These are phyloP conservation scores for Pempheris klunzingeri DNA, from an alignment of 2,797 vertebrate genomes.

Conservation along the genomic window DNA sequence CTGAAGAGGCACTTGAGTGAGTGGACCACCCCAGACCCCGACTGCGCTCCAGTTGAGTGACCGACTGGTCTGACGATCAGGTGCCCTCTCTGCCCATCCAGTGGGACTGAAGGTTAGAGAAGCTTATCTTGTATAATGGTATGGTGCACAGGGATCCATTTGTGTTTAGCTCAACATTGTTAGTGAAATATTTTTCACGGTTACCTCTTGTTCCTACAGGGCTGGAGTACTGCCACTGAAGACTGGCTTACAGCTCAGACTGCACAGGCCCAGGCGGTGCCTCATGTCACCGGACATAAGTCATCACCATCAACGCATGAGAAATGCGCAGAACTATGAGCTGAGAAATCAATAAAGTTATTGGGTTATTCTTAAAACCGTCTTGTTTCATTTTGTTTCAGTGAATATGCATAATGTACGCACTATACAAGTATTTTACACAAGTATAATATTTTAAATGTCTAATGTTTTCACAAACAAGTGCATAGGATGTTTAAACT, in stretches of 20 bases:
- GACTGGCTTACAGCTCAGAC: background rate
- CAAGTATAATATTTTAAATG: background rate
- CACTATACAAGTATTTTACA: no score
- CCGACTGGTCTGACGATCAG: no score
- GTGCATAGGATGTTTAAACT: no score
- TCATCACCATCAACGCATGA: no score
- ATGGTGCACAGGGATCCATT: no score
- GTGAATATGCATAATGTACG: background rate
- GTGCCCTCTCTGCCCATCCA: no score
- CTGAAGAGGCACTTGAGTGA: no score
- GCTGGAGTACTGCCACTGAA: background rate
- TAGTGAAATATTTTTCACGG: background rate
- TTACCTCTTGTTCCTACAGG: background rate
- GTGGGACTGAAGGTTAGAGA: no score
- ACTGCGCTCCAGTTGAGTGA: no score
- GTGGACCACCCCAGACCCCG: no score
- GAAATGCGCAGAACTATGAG: background rate
- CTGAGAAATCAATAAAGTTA: slow-evolving; percentile 13
- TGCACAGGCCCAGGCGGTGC: background rate
- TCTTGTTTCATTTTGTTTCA: background rate
- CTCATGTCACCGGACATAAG: no score
- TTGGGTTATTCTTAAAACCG: background rate
- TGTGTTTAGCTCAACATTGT: background rate
- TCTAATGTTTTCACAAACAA: background rate
- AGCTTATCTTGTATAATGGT: no score